These are phyloP conservation scores for Habroteleia sp. DNA, from an alignment of 2,888 invertebrate species.

Conservation along the genomic window DNA sequence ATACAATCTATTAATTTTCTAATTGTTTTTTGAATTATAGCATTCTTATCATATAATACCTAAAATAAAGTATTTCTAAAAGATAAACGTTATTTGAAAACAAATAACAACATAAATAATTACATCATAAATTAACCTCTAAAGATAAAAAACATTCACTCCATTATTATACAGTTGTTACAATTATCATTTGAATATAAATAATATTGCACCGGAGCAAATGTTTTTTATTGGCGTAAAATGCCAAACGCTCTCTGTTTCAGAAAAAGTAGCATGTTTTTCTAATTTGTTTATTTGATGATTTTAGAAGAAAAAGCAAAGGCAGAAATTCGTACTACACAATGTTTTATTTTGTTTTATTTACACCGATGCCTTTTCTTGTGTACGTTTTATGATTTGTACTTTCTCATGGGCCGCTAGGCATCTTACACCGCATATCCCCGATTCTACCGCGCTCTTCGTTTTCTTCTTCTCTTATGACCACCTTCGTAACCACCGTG, in stretches of 20 bases:
- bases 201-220: constrained; percentile 34
- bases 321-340: constrained; percentile 10
- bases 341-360: constrained; percentile 12
- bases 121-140: constrained; percentile 26
- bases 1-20: no score
- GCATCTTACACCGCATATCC: constrained; percentile 44
- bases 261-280: constrained; percentile 29
- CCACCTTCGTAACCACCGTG: constrained; percentile 77
- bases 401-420: constrained; percentile 53
- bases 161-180: constrained; percentile 25
- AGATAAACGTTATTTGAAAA: no score
- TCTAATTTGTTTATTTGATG: constrained; percentile 7
- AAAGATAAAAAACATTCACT: constrained; percentile 34
- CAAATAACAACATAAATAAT: constrained; percentile 44
- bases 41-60: constrained; percentile 12
- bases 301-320: constrained; percentile 22
- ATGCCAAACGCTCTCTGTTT: constrained; percentile 31
- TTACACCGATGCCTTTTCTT: constrained; percentile 31
- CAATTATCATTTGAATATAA: constrained; percentile 32
- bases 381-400: constrained; percentile 38
- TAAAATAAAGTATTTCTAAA: no score
- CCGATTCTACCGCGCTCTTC: constrained; percentile 74
- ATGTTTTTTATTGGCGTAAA: constrained; percentile 38
- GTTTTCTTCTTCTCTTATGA: constrained; percentile 82
- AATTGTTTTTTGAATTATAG: constrained; percentile 21